Conservation (phyloP, 2,888 invertebrate genomes). For the Tricholauxania praeusta region DNA sequence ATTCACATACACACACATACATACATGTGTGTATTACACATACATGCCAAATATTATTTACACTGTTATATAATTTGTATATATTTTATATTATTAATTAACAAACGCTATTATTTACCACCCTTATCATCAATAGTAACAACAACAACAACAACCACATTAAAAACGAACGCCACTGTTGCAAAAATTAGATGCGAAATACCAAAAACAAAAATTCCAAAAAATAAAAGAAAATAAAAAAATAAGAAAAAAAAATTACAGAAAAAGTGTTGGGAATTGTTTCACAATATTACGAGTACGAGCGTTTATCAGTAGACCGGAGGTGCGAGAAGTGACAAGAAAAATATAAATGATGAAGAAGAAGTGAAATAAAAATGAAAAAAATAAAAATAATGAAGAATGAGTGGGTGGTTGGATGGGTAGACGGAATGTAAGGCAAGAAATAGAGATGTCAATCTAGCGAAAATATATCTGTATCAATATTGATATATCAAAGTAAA, state of each 20-base stretch:
- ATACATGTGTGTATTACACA: no score
- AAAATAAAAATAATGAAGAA: conserved; percentile 39
- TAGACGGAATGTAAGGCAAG: no score
- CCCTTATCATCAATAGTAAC: background rate
- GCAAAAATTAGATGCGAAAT: conserved; percentile 27
- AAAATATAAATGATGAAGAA: conserved; percentile 42
- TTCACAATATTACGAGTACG: conserved; percentile 36
- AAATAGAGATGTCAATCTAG: background rate
- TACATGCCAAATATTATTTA: no score
- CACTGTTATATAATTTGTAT: no score
- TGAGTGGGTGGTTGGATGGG: conserved; percentile 33
- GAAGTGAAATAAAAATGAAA: conserved; percentile 12
- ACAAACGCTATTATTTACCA: conserved; percentile 10
- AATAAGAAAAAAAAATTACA: conserved; percentile 1
- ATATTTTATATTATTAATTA: conserved; percentile 7
- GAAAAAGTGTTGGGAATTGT: conserved; percentile 41
- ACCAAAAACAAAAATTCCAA: conserved; percentile 5
- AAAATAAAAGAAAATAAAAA: background rate
- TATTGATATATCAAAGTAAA: no score
- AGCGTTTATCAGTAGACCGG: background rate
- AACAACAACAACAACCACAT: conserved; percentile 1
- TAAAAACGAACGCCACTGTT: conserved; percentile 9
- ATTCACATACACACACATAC: no score
- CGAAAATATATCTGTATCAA: background rate
- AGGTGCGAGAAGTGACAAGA: conserved; percentile 42